Evolutionary conservation across 2,888 invertebrate genomes (phyloP).

Genomic region (Acanthosepion pharaonis): DNA sequence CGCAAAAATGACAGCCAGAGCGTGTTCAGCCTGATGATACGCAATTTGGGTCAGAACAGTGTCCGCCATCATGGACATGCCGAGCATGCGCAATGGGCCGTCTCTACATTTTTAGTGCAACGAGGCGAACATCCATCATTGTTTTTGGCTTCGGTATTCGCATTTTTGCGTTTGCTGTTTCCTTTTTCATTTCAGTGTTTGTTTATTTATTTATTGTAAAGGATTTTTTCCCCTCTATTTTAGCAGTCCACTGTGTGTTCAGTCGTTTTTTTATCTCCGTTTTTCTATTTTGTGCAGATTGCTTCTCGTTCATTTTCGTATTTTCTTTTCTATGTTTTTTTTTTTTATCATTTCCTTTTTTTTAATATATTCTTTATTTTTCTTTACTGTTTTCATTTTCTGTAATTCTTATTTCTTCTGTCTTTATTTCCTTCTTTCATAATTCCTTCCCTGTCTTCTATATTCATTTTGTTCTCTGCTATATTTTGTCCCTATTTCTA

Average conservation of each 20-base stretch:
- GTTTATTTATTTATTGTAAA: no score
- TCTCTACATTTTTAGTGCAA: slow-evolving; percentile 9
- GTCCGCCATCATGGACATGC: slow-evolving; percentile 20
- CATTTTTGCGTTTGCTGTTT: neutral
- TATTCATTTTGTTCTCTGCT: no score
- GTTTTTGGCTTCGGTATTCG: neutral
- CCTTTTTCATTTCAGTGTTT: neutral
- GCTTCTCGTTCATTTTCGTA: no score
- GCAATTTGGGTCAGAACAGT: slow-evolving; percentile 33
- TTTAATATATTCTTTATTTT: no score
- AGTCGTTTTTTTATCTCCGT: neutral
- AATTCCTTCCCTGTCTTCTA: neutral
- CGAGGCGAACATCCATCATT: neutral
- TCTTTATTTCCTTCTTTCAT: no score
- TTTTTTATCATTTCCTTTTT: no score
- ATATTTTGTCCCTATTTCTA: no score
- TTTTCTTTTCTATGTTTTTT: no score
- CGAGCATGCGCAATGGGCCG: slow-evolving; percentile 24
- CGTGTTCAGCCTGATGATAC: slow-evolving; percentile 8
- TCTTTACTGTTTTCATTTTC: neutral
- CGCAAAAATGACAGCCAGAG: neutral
- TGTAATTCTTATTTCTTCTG: neutral
- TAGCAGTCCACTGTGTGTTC: neutral
- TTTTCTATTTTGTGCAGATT: no score
- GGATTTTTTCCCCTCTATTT: neutral